Conservation (phyloP, 2,888 invertebrate genomes). For the Holacanthella duospinosa region DNA sequence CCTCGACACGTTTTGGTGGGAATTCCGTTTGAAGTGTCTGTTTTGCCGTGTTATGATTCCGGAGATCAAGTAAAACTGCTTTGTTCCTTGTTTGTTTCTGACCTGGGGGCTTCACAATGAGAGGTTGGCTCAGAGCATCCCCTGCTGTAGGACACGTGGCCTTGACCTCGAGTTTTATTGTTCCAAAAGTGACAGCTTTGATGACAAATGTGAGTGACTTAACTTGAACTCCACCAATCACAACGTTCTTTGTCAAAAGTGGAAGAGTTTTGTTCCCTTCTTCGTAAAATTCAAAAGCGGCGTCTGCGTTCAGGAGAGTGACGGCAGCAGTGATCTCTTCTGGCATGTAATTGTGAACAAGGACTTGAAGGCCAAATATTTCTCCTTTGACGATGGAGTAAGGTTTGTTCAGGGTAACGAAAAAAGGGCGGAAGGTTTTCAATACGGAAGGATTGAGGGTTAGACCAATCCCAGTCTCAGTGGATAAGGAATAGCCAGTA, state of each 20-base stretch:
- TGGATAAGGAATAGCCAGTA: constrained; percentile 61
- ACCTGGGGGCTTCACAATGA: constrained; percentile 23
- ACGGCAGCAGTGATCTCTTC: constrained; percentile 66
- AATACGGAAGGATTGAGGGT: constrained; percentile 35
- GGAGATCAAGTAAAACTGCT: constrained; percentile 2
- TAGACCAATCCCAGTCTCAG: constrained; percentile 18
- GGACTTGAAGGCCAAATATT: constrained; percentile 71
- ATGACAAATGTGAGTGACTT: constrained; percentile 22
- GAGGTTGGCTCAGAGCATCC: constrained; percentile 18
- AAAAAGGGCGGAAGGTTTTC: constrained; percentile 71
- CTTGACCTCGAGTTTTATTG: constrained; percentile 16
- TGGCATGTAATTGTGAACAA: constrained; percentile 69
- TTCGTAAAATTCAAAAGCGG: constrained; percentile 50
- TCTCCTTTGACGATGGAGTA: constrained; percentile 83
- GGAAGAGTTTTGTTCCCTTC: background rate
- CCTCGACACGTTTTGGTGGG: constrained; percentile 19
- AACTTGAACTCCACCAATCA: constrained; percentile 8
- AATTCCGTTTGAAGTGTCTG: constrained; percentile 13
- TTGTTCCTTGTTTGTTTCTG: constrained; percentile 6
- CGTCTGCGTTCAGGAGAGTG: constrained; percentile 67
- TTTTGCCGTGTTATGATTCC: background rate
- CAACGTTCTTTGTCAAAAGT: constrained; percentile 8
- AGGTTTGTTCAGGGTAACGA: constrained; percentile 74
- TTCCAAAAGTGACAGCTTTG: constrained; percentile 17
- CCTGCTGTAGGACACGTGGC: constrained; percentile 18